Base-by-base conservation (phyloP, 2,113 vertebrate genomes). In the Siphamia tubifer region DNA sequence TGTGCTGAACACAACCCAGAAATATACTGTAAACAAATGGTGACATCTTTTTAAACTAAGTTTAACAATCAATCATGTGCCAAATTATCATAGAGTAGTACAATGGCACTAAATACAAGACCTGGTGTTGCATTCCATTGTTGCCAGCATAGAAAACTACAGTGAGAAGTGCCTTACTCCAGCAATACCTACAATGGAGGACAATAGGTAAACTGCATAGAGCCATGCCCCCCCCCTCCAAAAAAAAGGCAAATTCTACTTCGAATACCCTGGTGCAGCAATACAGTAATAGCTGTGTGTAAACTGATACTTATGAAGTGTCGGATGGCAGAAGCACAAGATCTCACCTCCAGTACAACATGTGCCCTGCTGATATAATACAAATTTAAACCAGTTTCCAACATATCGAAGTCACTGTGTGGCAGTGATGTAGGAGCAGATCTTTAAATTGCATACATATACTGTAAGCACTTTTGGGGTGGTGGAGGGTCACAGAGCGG, bases 131-230 rank as follows among this genome's bases (percentile, higher is more conserved):
- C 25, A 51, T 49, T 43, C 36, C 16, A 25, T 9, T 19, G 24
- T 7, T 39, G 25, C 44, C 38, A 44, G 60, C 56, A 44, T 44
- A 39, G 44, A 69, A 69, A 35, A 8, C 28, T 30, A 30, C 28
- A 57, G 7, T 3, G 5, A 34, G 28, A 45, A 51, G 36, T 6
- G 23, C 19, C 17, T 47, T 3, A 40, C 9, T 52, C 31, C 17
- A 60, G 54, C 20, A 28, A 16, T 8, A 24, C 44, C 13, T 28
- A 19, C 9, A 12, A 23, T 32, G 48, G 53, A 70, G 48, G 30
- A 56, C 40, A 52, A 24, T 65, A 3, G 27, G 66, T 70, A 6
- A 43, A 38, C 81, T 80, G 75, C 77, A 83, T 58, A 68, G 70
- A 70, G 21, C 9, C 4, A 3, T 16, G n/a, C n/a, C n/a, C 19